phyloP scores from a whole-genome alignment of 2,113 vertebrate genomes.

The Ophiodon elongatus region DNA sequence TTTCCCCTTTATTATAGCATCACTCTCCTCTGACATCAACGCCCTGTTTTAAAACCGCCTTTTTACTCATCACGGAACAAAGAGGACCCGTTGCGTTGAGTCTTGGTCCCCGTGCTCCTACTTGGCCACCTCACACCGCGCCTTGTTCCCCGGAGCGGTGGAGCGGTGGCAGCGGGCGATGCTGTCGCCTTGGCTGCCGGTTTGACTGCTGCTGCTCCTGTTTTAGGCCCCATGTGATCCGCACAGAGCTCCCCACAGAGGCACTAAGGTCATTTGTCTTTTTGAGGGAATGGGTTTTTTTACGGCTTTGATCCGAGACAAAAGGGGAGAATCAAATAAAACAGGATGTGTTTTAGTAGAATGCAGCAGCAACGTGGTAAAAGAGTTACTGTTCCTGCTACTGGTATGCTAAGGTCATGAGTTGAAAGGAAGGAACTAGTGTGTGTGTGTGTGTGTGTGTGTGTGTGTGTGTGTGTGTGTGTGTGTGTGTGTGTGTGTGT shows the following conservation, averaged over 20 bases:
- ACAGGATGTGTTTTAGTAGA: neutral
- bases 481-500: too few species aligned
- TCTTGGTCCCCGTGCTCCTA: slow-evolving; percentile 7
- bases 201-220: slow-evolving; percentile 42
- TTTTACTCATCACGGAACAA: neutral
- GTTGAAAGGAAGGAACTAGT: neutral
- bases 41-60: neutral
- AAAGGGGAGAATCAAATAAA: neutral
- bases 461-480: neutral
- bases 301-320: neutral
- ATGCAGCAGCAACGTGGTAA: too few species aligned
- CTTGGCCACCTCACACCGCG: slow-evolving; percentile 24
- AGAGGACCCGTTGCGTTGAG: neutral
- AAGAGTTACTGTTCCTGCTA: neutral
- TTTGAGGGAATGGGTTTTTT: slow-evolving; percentile 13
- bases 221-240: slow-evolving; percentile 39
- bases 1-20: neutral
- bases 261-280: slow-evolving; percentile 30
- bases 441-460: neutral
- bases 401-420: neutral
- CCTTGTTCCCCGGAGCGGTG: slow-evolving; percentile 52
- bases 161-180: slow-evolving; percentile 46
- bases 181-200: slow-evolving; percentile 65
- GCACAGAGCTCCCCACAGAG: slow-evolving; percentile 29
- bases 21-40: neutral